These are phyloP conservation scores for Gallirallus australis DNA, from an alignment of 2,797 vertebrate genomes.

Conservation along the genomic window DNA sequence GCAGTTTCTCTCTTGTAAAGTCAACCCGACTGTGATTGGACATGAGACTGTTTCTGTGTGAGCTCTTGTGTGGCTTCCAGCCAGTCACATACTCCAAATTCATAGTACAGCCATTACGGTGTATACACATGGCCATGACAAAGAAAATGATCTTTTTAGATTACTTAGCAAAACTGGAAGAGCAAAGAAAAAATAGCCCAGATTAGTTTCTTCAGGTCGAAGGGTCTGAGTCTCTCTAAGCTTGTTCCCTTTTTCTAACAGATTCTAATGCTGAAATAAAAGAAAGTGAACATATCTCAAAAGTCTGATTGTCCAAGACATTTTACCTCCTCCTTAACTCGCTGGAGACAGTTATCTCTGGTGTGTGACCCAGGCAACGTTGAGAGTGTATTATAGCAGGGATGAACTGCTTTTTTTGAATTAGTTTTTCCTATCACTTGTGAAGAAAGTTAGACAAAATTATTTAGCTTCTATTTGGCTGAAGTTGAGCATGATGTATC, in stretches of 20 bases:
- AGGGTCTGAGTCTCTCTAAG: neutral
- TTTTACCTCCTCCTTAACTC: neutral
- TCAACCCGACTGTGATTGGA: neutral
- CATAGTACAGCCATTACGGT: neutral
- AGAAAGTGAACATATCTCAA: neutral
- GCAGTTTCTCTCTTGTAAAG: neutral
- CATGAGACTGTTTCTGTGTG: accelerated
- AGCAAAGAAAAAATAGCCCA: neutral
- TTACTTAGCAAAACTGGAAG: neutral
- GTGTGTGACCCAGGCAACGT: neutral
- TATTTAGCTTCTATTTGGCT: neutral
- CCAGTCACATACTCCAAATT: neutral
- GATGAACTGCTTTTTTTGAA: neutral
- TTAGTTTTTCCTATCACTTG: neutral
- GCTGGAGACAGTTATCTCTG: neutral
- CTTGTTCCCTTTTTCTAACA: neutral
- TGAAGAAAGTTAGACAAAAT: neutral
- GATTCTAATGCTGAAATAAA: neutral
- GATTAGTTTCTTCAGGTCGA: neutral
- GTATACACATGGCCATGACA: neutral
- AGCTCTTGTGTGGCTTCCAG: neutral
- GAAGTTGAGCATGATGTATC: neutral
- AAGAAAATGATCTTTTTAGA: neutral
- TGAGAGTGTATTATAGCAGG: neutral
- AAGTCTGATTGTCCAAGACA: neutral